These are phyloP conservation scores for Idaea biselata DNA, from an alignment of 2,888 invertebrate species.

Conservation along the genomic window DNA sequence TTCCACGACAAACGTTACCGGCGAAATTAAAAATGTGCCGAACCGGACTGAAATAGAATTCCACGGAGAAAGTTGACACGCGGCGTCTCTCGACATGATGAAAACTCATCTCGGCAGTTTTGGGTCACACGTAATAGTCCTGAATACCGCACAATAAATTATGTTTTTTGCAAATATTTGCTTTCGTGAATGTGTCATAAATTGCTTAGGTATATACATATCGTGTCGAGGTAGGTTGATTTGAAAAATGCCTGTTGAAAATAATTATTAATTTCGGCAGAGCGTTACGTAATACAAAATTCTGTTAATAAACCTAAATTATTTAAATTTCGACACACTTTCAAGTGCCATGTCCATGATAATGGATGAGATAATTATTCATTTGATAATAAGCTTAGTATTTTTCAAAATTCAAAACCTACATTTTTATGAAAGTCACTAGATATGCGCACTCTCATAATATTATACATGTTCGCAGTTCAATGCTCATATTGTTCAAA, in stretches of 20 bases:
- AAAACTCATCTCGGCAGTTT: slow-evolving; percentile 63
- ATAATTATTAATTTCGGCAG: slow-evolving; percentile 36
- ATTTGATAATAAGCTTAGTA: too few species aligned
- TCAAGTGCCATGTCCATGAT: too few species aligned
- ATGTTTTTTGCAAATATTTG: slow-evolving; percentile 42
- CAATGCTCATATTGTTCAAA: too few species aligned
- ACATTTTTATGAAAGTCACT: too few species aligned
- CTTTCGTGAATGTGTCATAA: slow-evolving; percentile 36
- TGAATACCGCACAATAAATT: slow-evolving; percentile 54
- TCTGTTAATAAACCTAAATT: slow-evolving; percentile 17
- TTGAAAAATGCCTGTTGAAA: slow-evolving; percentile 38
- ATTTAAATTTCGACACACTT: slow-evolving; percentile 8
- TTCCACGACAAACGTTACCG: slow-evolving; percentile 37
- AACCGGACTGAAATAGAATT: slow-evolving; percentile 59
- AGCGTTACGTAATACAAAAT: slow-evolving; percentile 26
- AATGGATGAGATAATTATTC: too few species aligned
- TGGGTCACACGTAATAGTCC: slow-evolving; percentile 67
- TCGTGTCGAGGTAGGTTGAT: slow-evolving; percentile 22
- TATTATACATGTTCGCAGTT: too few species aligned
- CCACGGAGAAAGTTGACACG: slow-evolving; percentile 66
- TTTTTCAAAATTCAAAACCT: too few species aligned
- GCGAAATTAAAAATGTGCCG: slow-evolving; percentile 57
- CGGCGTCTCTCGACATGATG: slow-evolving; percentile 52
- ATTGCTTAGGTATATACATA: slow-evolving; percentile 34
- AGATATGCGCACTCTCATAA: too few species aligned